Percentiles rank a stretch among this genome's conserved stretches.
Conservation (phyloP, 2,888 invertebrate species). For the Cerceris rybyensis region DNA sequence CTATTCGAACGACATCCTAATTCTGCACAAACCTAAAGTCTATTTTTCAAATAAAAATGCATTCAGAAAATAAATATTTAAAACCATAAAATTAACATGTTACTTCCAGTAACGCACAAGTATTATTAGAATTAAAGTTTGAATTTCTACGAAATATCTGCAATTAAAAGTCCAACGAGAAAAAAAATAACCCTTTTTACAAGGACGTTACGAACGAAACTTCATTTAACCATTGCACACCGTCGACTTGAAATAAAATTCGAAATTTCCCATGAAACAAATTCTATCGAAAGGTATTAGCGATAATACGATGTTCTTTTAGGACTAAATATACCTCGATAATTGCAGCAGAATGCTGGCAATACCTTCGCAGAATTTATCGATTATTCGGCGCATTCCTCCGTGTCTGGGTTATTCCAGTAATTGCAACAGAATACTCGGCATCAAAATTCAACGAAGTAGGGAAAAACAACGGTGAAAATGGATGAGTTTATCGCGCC, state of each 20-base stretch:
- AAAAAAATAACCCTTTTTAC: no score
- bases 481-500: conserved; percentile 56
- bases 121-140: no score
- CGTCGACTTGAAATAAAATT: background rate
- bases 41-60: no score
- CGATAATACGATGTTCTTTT: conserved; percentile 23
- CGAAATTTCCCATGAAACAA: background rate
- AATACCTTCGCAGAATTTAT: conserved; percentile 43
- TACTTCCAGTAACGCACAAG: no score
- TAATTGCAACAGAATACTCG: conserved; percentile 62
- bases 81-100: no score
- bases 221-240: background rate
- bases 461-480: background rate
- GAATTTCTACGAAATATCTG: no score
- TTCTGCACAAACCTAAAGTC: no score
- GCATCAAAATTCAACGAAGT: conserved; percentile 34
- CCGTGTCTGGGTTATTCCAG: conserved; percentile 42
- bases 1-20: no score
- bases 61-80: no score
- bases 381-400: conserved; percentile 38
- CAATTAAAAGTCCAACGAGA: no score
- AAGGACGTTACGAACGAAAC: no score
- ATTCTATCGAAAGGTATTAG: background rate
- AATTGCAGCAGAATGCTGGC: conserved; percentile 36
- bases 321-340: conserved; percentile 14